Evolutionary conservation across 2,888 invertebrate species (phyloP).

Genomic region (Priocnemis perturbator): DNA sequence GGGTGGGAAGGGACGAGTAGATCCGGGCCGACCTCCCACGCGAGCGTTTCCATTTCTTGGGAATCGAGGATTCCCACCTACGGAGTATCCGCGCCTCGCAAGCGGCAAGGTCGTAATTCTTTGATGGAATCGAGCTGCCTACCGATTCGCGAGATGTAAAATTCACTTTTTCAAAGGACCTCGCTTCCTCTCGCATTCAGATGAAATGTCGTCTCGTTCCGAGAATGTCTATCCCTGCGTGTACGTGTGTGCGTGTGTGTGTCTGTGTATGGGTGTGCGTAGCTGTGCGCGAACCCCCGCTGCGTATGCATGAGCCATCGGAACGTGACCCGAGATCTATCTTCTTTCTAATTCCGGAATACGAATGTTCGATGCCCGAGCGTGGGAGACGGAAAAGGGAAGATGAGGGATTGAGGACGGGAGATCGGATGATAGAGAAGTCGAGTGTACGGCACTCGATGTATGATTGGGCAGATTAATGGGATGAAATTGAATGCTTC

Average conservation of each 20-base stretch:
- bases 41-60: conserved; percentile 8
- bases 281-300: neutral
- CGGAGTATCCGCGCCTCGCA: conserved; percentile 28
- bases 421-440: too few species aligned
- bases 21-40: neutral
- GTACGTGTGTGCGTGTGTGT: too few species aligned
- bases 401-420: neutral
- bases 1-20: neutral
- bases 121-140: conserved; percentile 32
- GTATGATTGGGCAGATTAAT: neutral
- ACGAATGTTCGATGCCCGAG: conserved; percentile 2
- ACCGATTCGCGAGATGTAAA: conserved; percentile 26
- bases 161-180: conserved; percentile 29
- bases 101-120: conserved; percentile 37
- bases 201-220: neutral
- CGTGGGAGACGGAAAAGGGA: neutral
- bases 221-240: neutral
- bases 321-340: too few species aligned
- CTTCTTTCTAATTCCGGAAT: too few species aligned
- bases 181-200: neutral
- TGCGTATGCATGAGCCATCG: too few species aligned
- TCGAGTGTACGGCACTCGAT: too few species aligned
- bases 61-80: conserved; percentile 6
- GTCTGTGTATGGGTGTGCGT: too few species aligned
- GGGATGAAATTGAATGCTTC: too few species aligned